A percentile compares a stretch with the other conserved stretches of the same genome.
Conservation (phyloP, 2,888 invertebrate genomes). For the Eurois occulta region DNA sequence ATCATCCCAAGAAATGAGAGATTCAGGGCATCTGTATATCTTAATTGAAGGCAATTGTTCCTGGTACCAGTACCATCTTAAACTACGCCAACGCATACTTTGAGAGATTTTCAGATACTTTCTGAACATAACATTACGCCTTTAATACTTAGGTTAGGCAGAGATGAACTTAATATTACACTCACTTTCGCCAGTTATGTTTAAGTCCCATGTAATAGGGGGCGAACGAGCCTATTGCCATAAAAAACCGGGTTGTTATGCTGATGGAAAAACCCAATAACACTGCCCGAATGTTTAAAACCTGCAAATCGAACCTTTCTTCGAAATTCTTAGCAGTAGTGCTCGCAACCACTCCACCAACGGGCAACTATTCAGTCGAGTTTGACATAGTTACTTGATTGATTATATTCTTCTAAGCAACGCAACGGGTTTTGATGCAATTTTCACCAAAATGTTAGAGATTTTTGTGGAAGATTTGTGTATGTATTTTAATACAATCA, state of each 20-base stretch:
- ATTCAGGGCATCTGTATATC: conserved; percentile 64
- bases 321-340: no score
- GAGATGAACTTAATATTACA: neutral
- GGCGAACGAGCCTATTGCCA: neutral
- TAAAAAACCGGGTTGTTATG: neutral
- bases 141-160: neutral
- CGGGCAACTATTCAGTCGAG: no score
- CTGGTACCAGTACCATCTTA: conserved; percentile 11
- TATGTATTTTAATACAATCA: no score
- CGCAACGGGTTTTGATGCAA: neutral
- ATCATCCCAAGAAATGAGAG: conserved; percentile 60
- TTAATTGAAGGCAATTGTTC: conserved; percentile 65
- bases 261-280: neutral
- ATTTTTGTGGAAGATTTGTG: no score
- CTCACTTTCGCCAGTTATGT: neutral
- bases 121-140: neutral
- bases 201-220: neutral
- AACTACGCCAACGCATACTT: conserved; percentile 4
- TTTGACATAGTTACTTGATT: neutral
- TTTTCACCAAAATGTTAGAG: no score
- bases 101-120: neutral
- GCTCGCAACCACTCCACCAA: no score
- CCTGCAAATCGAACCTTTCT: no score
- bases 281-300: no score
- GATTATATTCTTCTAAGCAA: neutral